phyloP scores from a whole-genome alignment of 1,140 invertebrate genomes.

The Phenacoccus solenopsis region DNA sequence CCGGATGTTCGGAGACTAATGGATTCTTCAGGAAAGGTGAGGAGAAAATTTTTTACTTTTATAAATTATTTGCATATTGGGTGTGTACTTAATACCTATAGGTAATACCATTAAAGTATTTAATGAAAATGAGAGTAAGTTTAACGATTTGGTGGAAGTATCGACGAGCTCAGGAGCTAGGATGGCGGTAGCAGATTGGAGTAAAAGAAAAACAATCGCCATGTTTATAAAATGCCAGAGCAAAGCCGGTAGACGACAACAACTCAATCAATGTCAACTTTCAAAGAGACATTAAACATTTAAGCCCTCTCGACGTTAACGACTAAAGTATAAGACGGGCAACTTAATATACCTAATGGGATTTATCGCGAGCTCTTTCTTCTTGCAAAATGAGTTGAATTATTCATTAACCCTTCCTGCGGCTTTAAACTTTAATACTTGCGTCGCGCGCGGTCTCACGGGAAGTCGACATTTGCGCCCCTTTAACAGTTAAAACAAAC shows the following conservation, averaged over 20 bases:
- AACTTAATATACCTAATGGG: slow-evolving; percentile 18
- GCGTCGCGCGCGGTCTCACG: slow-evolving; percentile 10
- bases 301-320: slow-evolving; percentile 13
- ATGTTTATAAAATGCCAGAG: slow-evolving; percentile 6
- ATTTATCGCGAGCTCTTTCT: slow-evolving; percentile 15
- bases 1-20: no score
- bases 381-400: slow-evolving; percentile 15
- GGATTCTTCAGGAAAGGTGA: no score
- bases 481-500: slow-evolving; percentile 15
- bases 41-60: no score
- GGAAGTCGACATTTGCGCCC: slow-evolving; percentile 15
- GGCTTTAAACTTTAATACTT: slow-evolving; percentile 18
- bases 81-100: no score
- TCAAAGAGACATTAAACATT: slow-evolving; percentile 18
- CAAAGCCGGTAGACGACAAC: slow-evolving; percentile 12
- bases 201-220: slow-evolving; percentile 1
- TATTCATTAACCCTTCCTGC: slow-evolving; percentile 11
- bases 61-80: no score
- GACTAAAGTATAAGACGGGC: slow-evolving; percentile 14
- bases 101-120: no score
- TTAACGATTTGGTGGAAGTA: no score
- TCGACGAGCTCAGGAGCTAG: no score
- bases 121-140: no score
- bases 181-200: background rate
- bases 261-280: slow-evolving; percentile 18